phyloP scores from a whole-genome alignment of 2,113 vertebrate genomes.

The Xyliphius kryptos region DNA sequence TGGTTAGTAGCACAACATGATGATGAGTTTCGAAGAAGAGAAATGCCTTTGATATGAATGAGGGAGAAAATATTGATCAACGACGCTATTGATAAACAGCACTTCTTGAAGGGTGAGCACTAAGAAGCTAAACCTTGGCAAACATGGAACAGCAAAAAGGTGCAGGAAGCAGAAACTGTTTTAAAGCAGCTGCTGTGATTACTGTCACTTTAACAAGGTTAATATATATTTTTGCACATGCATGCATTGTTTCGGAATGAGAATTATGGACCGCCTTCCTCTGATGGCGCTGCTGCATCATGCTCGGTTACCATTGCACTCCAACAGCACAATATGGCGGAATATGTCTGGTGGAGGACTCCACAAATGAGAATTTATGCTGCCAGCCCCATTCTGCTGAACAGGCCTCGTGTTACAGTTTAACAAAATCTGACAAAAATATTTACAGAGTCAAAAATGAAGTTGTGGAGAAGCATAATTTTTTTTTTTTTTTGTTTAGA shows the following conservation, averaged over 20 bases:
- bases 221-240: slow-evolving; percentile 10
- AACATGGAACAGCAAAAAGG: slow-evolving; percentile 15
- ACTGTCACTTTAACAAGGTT: neutral
- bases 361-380: slow-evolving; percentile 68
- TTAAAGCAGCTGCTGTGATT: neutral
- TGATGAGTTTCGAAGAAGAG: slow-evolving; percentile 20
- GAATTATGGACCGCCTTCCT: neutral
- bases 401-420: slow-evolving; percentile 69
- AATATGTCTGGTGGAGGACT: slow-evolving; percentile 36
- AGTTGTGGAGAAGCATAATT: slow-evolving; percentile 69
- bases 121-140: slow-evolving; percentile 8
- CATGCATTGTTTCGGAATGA: slow-evolving; percentile 2
- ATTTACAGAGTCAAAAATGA: slow-evolving; percentile 75
- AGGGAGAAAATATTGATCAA: slow-evolving; percentile 14
- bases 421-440: slow-evolving; percentile 68
- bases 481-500: slow-evolving; percentile 51
- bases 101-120: slow-evolving; percentile 5
- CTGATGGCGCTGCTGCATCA: slow-evolving; percentile 5
- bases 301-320: slow-evolving; percentile 7
- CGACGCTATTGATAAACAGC: slow-evolving; percentile 16
- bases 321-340: too few relatives aligned
- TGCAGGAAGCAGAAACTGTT: neutral
- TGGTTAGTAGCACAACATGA: slow-evolving; percentile 34
- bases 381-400: slow-evolving; percentile 69
- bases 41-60: slow-evolving; percentile 29